Evolutionary conservation across 2,113 vertebrate species (phyloP), one percentile per base, ranked within the genome.

Genomic region (Neofelis nebulosa): DNA sequence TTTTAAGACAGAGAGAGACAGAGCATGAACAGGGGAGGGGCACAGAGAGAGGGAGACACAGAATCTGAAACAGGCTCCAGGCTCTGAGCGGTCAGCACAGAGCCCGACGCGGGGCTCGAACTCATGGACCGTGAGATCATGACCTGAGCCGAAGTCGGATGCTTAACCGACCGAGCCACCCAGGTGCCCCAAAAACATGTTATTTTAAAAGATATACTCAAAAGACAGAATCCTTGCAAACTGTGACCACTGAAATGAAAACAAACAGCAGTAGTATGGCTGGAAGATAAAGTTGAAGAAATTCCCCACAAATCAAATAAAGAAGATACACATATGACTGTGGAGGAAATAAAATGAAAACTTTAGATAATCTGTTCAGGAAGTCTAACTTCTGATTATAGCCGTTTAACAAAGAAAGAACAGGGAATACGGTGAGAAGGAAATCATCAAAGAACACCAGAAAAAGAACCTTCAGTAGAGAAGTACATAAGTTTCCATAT

Each of bases 271-370:
- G 36, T 15, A 69, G 63, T 68, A 71, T 84, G 76, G 18, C 25
- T 61, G 61, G 80, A 94, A 90, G 61, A 84, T 25, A 68, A 63
- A 87, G 27, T 23, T 83, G 45, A 91, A 19, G 27, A 96, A 90
- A 94, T 79, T 33, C 90, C 7, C 7, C 61, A 97, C 57, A 96
- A 41, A 78, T 82, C 55, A 94, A 83, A 82, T 89, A 15, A 38
- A 78, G 76, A 55, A 84, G 10, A 79, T 65, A 85, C 84, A 81
- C 23, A 80, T 27, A 71, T 36, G 41, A 57, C 25, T 6, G 7
- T 78, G 19, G 83, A 78, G 41, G 36, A 91, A 95, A 84, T 65
- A 93, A 95, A 21, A 61, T 79, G 71, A 87, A 90, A 79, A 74
- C 2, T 33, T 87, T 79, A 89, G 29, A 68, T 69, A 55, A 79